A percentile compares a stretch with the other conserved stretches of the same genome.
phyloP scores from a whole-genome alignment of 2,113 vertebrate genomes.

The Gobius niger region DNA sequence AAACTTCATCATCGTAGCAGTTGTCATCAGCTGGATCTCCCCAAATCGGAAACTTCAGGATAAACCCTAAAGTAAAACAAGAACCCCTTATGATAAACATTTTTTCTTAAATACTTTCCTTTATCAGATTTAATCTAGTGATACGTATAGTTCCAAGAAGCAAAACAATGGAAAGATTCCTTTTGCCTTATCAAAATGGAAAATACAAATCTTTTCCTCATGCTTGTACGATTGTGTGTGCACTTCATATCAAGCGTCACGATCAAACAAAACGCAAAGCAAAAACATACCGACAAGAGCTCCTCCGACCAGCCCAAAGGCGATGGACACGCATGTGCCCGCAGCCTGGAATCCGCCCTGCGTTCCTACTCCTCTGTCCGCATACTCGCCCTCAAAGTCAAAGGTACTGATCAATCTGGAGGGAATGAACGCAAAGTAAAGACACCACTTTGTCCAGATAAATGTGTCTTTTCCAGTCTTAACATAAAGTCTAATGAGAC shows the following conservation, averaged over 20 bases:
- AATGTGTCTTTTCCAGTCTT: too few species aligned
- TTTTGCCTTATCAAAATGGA: neutral
- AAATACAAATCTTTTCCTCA: neutral
- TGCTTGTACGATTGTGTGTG: neutral
- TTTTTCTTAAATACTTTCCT: neutral
- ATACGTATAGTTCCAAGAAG: neutral
- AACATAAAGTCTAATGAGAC: too few species aligned
- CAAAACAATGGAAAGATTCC: neutral
- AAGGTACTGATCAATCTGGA: conserved; percentile 79
- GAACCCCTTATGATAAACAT: neutral
- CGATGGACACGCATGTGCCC: conserved; percentile 83
- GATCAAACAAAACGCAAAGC: neutral
- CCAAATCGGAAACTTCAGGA: conserved; percentile 89
- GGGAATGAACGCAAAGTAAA: neutral
- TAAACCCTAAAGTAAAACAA: too few species aligned
- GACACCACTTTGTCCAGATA: neutral
- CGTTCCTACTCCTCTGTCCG: conserved; percentile 29
- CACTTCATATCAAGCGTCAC: neutral
- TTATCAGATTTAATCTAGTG: neutral
- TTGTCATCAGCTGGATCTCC: conserved; percentile 88
- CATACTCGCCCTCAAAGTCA: conserved; percentile 61
- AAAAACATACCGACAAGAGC: conserved; percentile 83
- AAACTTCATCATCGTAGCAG: conserved; percentile 90
- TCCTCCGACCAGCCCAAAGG: conserved; percentile 88
- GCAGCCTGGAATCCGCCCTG: conserved; percentile 91